Percentiles rank a stretch among this genome's conserved stretches.
Conservation (phyloP, 2,888 invertebrate genomes). For the Poecilus cupreus region DNA sequence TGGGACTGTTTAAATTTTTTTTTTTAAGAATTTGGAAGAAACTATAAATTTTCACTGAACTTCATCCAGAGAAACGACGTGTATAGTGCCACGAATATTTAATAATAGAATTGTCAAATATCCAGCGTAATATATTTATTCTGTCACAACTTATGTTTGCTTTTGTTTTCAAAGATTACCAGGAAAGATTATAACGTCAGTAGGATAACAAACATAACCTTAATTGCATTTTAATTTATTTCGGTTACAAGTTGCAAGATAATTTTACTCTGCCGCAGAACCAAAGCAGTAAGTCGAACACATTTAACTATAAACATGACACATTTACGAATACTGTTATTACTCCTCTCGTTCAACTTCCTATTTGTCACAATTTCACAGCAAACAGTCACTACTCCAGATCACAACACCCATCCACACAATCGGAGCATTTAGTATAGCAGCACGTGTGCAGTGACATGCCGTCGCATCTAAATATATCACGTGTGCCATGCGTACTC, state of each 20-base stretch:
- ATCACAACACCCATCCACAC: not conserved
- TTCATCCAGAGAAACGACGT: not conserved
- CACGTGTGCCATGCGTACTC: slow-evolving; percentile 39
- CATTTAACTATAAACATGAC: no score
- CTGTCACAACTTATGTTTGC: slow-evolving; percentile 5
- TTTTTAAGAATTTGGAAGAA: not conserved
- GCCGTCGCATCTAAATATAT: slow-evolving; percentile 45
- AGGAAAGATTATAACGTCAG: not conserved
- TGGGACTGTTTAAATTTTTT: no score
- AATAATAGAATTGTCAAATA: slow-evolving; percentile 31
- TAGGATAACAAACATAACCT: slow-evolving; percentile 22
- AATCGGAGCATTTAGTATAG: not conserved
- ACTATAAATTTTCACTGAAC: not conserved
- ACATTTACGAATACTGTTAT: no score
- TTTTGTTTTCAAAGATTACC: slow-evolving; percentile 20
- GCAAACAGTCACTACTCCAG: not conserved
- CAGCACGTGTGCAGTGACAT: not conserved
- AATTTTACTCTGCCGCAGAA: no score
- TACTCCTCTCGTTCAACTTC: no score
- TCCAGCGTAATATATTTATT: slow-evolving; percentile 6
- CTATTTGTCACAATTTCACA: not conserved
- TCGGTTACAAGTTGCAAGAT: no score
- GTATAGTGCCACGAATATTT: not conserved
- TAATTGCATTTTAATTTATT: not conserved
- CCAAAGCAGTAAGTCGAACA: no score